Evolutionary conservation across 2,113 vertebrate species (phyloP), one percentile per base, ranked within the genome.

Genomic region (Athene noctua): DNA sequence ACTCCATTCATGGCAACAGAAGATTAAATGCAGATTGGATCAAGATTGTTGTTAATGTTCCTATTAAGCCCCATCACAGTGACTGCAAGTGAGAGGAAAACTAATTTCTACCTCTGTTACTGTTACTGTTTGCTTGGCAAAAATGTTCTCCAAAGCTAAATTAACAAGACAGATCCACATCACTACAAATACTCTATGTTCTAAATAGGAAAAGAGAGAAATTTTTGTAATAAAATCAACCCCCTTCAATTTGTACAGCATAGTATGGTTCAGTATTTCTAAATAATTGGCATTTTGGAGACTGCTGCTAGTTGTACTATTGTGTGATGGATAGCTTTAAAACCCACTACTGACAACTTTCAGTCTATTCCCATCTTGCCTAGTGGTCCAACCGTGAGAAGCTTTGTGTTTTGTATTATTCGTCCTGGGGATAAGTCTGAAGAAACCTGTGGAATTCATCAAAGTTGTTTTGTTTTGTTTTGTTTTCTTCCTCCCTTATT

Each of bases 201-300:
- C n/a, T 75, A 65, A 85, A 89, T 23, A 91, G 51, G 57, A 84
- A 81, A 86, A 87, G 42, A 70, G 49, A 94, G 55, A 86, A 92
- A 59, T 80, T 75, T 65, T 68, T 91, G 66, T 81, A 62, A 91
- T 65, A 88, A 80, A 79, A 85, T 75, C 44, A 62, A 22, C 3
- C 5, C 40, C 5, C 49, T 67, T 90, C 52, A 71, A 88, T 94
- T 77, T 88, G 57, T 79, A 52, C 51, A 72, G 36, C 58, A 25
- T 32, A 20, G 30, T 61, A 85, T 68, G 26, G 86, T 86, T 92
- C 70, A 62, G 19, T 46, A 74, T 96, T 74, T 90, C 55, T 90
- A 88, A 94, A 92, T 88, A 93, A 91, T 46, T 94, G 85, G 19
- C 54, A 57, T 71, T 81, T 84, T 95, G 44, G 47, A 75, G 40